Percentiles rank a stretch among this genome's conserved stretches.
These are phyloP conservation scores for Australoheros facetus DNA, from an alignment of 2,797 vertebrate genomes.

Conservation along the genomic window DNA sequence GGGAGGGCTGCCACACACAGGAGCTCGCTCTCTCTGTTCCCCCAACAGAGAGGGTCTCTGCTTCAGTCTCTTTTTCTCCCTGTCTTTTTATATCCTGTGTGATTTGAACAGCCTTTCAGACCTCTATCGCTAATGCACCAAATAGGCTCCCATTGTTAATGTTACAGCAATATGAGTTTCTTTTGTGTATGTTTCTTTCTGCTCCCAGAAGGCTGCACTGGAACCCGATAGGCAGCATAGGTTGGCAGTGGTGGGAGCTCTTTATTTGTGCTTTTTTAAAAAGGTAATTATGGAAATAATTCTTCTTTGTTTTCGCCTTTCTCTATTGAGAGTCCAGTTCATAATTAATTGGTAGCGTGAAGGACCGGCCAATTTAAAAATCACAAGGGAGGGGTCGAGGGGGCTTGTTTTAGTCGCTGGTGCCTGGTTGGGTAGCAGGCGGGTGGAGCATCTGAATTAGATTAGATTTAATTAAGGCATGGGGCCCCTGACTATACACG, in stretches of 20 bases:
- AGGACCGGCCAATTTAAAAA: constrained; percentile 68
- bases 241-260: constrained; percentile 59
- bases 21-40: constrained; percentile 12
- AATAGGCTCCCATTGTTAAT: constrained; percentile 63
- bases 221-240: constrained; percentile 60
- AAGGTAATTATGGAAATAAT: constrained; percentile 77
- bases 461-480: constrained; percentile 77
- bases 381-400: constrained; percentile 66
- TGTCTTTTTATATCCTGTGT: constrained; percentile 63
- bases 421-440: constrained; percentile 51
- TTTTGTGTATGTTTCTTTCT: constrained; percentile 64
- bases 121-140: constrained; percentile 55
- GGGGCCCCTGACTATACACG: constrained; percentile 60
- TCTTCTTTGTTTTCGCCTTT: constrained; percentile 69
- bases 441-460: constrained; percentile 74
- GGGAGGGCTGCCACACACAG: constrained; percentile 11
- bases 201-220: constrained; percentile 49
- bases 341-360: constrained; percentile 71
- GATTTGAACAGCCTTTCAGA: constrained; percentile 68
- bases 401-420: constrained; percentile 72
- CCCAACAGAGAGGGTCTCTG: constrained; percentile 25
- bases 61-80: constrained; percentile 30
- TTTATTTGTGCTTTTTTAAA: constrained; percentile 56
- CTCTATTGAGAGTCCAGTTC: constrained; percentile 55
- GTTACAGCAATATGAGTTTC: constrained; percentile 61